These are phyloP conservation scores for Anodontia alba DNA, from an alignment of 2,888 invertebrate genomes.

Conservation along the genomic window DNA sequence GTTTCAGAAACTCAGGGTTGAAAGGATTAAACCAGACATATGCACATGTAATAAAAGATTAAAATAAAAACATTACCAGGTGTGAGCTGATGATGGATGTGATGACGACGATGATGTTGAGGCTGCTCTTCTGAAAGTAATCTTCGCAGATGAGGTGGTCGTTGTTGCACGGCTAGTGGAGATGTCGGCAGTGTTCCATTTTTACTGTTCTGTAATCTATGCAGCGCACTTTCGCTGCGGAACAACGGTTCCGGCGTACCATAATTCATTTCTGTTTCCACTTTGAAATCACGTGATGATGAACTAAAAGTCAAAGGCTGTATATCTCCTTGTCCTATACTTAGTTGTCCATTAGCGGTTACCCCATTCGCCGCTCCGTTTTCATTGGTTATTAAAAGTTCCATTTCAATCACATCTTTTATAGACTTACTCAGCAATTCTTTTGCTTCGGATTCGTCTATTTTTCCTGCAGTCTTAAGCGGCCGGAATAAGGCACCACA, in stretches of 20 bases:
- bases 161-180: slow-evolving; percentile 43
- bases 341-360: not conserved
- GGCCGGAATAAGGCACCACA: slow-evolving; percentile 97
- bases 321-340: not conserved
- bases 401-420: slow-evolving; percentile 40
- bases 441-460: not conserved
- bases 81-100: slow-evolving; percentile 21
- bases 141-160: slow-evolving; percentile 32
- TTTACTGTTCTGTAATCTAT: not conserved
- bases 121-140: slow-evolving; percentile 45
- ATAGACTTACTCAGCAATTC: slow-evolving; percentile 13
- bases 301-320: not conserved
- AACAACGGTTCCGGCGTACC: slow-evolving; percentile 27
- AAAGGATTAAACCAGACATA: too few relatives aligned
- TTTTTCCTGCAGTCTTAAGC: slow-evolving; percentile 87
- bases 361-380: not conserved
- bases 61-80: slow-evolving; percentile 6
- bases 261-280: not conserved
- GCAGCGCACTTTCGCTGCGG: slow-evolving; percentile 46
- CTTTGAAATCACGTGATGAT: not conserved
- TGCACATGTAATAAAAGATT: too few relatives aligned
- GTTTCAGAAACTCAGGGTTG: too few relatives aligned
- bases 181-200: slow-evolving; percentile 34
- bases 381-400: slow-evolving; percentile 24
- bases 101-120: slow-evolving; percentile 20